These are phyloP conservation scores for Lordiphosa collinella DNA, from an alignment of 1,140 invertebrate genomes.

Conservation along the genomic window DNA sequence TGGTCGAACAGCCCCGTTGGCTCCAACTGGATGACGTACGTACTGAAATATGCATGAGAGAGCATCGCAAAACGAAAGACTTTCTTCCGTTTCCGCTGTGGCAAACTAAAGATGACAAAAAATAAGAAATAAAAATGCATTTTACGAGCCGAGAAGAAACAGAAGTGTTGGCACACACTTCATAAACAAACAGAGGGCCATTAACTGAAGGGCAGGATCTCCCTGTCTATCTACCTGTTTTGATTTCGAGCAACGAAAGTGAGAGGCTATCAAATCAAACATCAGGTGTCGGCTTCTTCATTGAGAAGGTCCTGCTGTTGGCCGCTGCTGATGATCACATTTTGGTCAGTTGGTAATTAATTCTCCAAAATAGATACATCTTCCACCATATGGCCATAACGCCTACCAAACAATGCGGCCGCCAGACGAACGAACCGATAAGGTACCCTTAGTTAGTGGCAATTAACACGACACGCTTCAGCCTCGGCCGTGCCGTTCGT, in stretches of 20 bases:
- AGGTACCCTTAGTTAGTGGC: constrained; percentile 55
- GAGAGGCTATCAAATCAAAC: constrained; percentile 74
- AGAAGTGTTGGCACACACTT: constrained; percentile 60
- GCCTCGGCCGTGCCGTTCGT: constrained; percentile 53
- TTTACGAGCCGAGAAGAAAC: constrained; percentile 27
- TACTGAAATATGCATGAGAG: constrained; percentile 64
- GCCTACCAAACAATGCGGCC: constrained; percentile 30
- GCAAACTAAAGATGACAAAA: too few relatives aligned
- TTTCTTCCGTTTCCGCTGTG: constrained; percentile 66
- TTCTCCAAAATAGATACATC: constrained; percentile 75
- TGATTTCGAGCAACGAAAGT: constrained; percentile 70
- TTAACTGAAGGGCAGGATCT: too few relatives aligned
- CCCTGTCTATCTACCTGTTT: constrained; percentile 58
- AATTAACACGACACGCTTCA: constrained; percentile 70
- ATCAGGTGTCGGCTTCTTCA: constrained; percentile 62
- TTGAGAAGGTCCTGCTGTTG: constrained; percentile 6
- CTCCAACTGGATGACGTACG: constrained; percentile 19
- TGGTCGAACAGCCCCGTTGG: background rate
- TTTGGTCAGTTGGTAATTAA: constrained; percentile 75
- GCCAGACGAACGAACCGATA: too few relatives aligned
- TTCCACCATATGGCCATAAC: constrained; percentile 56
- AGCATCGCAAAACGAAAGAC: constrained; percentile 38
- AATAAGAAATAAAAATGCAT: constrained; percentile 11
- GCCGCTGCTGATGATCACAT: constrained; percentile 52
- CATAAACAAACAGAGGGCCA: constrained; percentile 66